These are phyloP conservation scores for Aphodius granarius DNA, from an alignment of 2,888 invertebrate species.

Conservation along the genomic window DNA sequence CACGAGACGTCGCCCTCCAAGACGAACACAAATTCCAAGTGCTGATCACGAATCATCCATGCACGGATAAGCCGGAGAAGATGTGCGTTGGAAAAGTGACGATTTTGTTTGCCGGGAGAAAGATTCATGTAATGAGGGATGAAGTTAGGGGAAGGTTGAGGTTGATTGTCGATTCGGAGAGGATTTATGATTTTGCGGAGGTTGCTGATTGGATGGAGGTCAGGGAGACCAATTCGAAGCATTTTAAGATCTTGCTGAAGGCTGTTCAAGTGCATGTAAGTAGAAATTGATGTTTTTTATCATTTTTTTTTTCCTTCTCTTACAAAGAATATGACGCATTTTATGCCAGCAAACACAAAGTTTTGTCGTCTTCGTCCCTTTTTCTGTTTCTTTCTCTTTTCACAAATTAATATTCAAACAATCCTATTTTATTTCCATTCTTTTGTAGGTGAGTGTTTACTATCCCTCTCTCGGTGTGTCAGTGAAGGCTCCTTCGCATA, in stretches of 20 bases:
- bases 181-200: conserved; percentile 49
- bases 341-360: too few species aligned
- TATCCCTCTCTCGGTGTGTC: conserved; percentile 55
- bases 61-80: conserved; percentile 59
- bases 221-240: conserved; percentile 61
- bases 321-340: background rate
- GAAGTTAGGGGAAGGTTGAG: conserved; percentile 41
- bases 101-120: conserved; percentile 66
- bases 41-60: conserved; percentile 71
- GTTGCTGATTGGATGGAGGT: conserved; percentile 65
- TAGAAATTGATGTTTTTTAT: conserved; percentile 37
- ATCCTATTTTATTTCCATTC: conserved; percentile 16
- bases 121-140: conserved; percentile 49
- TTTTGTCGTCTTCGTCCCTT: conserved; percentile 10
- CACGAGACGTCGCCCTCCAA: conserved; percentile 61
- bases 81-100: conserved; percentile 71
- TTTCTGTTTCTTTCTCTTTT: conserved; percentile 3
- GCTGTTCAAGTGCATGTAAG: conserved; percentile 73
- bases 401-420: background rate
- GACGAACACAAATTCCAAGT: conserved; percentile 58
- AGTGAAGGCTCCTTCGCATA: conserved; percentile 71
- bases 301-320: background rate
- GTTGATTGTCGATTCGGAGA: conserved; percentile 56
- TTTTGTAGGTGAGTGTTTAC: conserved; percentile 51
- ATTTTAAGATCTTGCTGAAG: conserved; percentile 64